phyloP scores from a whole-genome alignment of 2,797 vertebrate genomes.

The Echeneis naucrates region DNA sequence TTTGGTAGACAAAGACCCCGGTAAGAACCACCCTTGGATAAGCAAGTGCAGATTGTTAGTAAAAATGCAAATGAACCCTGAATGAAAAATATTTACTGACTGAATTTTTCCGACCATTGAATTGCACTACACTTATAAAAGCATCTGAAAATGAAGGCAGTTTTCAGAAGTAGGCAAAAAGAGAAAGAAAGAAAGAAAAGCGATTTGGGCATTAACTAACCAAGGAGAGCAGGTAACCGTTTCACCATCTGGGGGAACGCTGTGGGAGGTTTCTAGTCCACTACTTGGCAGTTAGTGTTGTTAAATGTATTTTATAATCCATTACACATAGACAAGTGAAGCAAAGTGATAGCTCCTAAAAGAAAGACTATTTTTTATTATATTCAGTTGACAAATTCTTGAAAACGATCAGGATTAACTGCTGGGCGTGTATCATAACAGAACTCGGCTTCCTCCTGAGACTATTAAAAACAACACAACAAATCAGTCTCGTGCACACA shows the following conservation, averaged over 20 bases:
- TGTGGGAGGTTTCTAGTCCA: not conserved
- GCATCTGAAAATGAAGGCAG: not conserved
- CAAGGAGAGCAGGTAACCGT: not conserved
- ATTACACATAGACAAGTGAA: not conserved
- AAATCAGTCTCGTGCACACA: not conserved
- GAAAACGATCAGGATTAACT: not conserved
- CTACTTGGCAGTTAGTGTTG: not conserved
- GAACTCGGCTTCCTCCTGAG: not conserved
- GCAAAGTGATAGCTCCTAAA: not conserved
- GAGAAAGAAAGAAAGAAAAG: not conserved
- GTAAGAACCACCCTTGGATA: slow-evolving; percentile 7
- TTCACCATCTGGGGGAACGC: no score
- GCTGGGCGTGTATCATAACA: not conserved
- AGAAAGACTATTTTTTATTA: not conserved
- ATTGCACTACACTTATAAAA: not conserved
- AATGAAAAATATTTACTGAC: not conserved
- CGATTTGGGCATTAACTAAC: not conserved
- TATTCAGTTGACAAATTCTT: not conserved
- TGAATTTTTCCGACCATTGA: not conserved
- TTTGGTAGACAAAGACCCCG: slow-evolving; percentile 1
- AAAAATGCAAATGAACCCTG: not conserved
- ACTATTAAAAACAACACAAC: not conserved
- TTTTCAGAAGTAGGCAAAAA: no score
- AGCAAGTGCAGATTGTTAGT: not conserved
- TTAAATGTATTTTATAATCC: not conserved